Evolutionary conservation across 2,888 invertebrate genomes (phyloP).

Genomic region (Cephonodes hylas): DNA sequence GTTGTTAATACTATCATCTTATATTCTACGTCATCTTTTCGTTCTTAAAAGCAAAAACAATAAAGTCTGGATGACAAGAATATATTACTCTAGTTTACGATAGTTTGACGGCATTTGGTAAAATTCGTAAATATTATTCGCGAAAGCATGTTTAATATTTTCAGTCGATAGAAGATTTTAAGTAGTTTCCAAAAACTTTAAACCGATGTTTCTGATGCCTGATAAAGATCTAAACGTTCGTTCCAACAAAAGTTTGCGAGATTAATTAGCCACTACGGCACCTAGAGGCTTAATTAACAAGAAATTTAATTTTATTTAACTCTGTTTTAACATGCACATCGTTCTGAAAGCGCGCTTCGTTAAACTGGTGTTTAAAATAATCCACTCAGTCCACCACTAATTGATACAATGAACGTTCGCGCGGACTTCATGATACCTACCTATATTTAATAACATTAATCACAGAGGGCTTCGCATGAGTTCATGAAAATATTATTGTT

Average conservation of each 20-base stretch:
- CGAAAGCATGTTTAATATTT: neutral
- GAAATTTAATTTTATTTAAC: constrained; percentile 27
- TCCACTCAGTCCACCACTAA: neutral
- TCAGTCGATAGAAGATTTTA: neutral
- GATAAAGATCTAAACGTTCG: constrained; percentile 12
- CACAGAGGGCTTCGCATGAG: no score
- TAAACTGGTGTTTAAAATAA: neutral
- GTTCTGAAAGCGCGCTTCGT: constrained; percentile 22
- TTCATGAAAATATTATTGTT: no score
- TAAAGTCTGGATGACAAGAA: no score
- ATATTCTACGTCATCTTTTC: no score
- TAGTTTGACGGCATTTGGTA: no score
- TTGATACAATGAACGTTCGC: neutral
- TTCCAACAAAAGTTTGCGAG: constrained; percentile 15
- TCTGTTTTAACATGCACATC: constrained; percentile 29
- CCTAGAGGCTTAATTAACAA: constrained; percentile 25
- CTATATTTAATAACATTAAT: no score
- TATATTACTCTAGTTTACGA: no score
- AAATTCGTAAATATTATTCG: no score
- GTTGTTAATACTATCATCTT: no score
- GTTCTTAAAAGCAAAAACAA: no score
- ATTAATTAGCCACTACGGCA: constrained; percentile 22
- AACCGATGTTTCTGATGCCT: constrained; percentile 12
- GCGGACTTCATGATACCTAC: neutral
- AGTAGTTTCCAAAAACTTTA: neutral